Base-by-base conservation (phyloP, 1,140 invertebrate genomes). In the Dreissena rostriformis region DNA sequence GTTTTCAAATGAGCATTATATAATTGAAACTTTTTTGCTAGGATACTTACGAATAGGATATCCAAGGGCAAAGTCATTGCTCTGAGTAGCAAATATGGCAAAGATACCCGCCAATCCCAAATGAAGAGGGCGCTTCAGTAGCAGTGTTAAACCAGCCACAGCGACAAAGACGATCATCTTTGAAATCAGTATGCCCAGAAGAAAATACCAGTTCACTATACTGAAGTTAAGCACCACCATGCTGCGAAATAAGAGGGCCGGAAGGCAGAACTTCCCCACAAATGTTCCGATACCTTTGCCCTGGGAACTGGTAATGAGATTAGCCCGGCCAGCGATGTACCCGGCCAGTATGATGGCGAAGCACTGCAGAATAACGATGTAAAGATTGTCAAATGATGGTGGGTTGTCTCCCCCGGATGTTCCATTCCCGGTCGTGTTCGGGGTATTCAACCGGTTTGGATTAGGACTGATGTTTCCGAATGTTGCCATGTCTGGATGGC, bases 11-110 rank as follows among this genome's bases (percentile, higher is more conserved):
- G n/a, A n/a, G n/a, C n/a, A n/a, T n/a, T n/a, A 29, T 22, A 22
- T 29, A 22, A 19, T 22, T 22, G 7, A 26, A 70, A 70, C n/a
- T 8, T 19, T 5, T 17, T 49, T 72, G 49, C n/a, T 19, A 24
- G 51, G 19, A 55, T 57, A 95, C 96, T 96, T 95, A 98, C 97
- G 96, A 90, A 99, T 98, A 6, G 98, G 98, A 94, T 97, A 98
- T 82, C 98, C 98, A 87, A 99, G 96, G 68, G 98, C 98, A 95
- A 99, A 99, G 94, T 99, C 98, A 95, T 99, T 99, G 91, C 97
- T 98, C 92, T 99, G 98, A 0, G 98, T 99, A 68, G 96, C 97
- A 93, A 99, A 99, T 88, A 99, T 99, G 28, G 97, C 97, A 95
- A 97, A 98, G 26, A 99, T 94, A 17, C 97, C 98, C 75, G 97